Evolutionary conservation across 2,113 vertebrate species (phyloP), one percentile per base, ranked within the genome.

Genomic region (Dasyurus viverrinus): DNA sequence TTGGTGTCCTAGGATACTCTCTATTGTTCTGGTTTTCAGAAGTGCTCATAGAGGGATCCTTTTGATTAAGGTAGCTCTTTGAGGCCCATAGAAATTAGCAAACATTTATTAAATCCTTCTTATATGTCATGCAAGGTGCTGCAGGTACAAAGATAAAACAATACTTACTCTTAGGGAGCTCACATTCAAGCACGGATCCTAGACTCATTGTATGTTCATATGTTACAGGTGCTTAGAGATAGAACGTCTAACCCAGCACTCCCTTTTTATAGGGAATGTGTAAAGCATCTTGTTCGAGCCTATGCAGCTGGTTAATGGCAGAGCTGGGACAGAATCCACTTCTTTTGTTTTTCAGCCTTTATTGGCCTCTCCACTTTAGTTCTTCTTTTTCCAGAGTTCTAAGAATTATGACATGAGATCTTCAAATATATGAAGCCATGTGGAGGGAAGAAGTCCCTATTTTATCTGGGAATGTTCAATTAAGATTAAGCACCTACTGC

Each of bases 381-480:
- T 93, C 53, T 90, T 24, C 0, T 55, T 60, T 84, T 93, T 27
- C 36, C 12, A 26, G 94, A 95, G 23, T 30, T 52, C n/a, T 55
- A 42, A 16, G 7, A 90, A 96, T 4, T 36, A 68, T 68, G 14
- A n/a, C 16, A 16, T 90, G 30, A 53, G 42, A 92, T 60, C 0
- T 54, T 76, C 92, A 91, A 53, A 92, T 94, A 89, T 23, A 16
- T 89, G 94, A 55, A 16, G 55, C 57, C 92, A 50, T 92, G 11
- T 5, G 2, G 91, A 47, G 60, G 11, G 4, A 36, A 52, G 94
- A 68, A 92, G 27, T 53, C 53, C 47, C 55, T 52, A n/a, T 0
- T 26, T 94, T 94, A 95, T 96, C 76, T 93, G 91, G 91, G 89
- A 92, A 93, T 42, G 0, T 55, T 84, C 25, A 48, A 0, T 50